phyloP scores from a whole-genome alignment of 1,140 invertebrate genomes.

The Diorhabda sublineata region DNA sequence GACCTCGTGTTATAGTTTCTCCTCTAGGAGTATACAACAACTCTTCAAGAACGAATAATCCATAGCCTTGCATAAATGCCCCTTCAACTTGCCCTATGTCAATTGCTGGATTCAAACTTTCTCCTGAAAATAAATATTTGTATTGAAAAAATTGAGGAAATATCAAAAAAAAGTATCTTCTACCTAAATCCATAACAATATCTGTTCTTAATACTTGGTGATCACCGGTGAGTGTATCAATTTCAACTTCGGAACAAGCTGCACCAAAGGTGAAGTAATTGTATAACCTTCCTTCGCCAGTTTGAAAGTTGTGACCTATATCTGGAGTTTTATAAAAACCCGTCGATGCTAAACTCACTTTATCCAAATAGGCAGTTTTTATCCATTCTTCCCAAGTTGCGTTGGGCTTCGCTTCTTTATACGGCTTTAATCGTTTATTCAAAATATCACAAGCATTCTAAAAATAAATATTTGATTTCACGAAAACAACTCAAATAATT shows the following conservation, averaged over 20 bases:
- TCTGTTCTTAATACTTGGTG: conserved; percentile 82
- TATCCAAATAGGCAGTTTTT: conserved; percentile 70
- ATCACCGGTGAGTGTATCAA: conserved; percentile 85
- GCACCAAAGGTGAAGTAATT: conserved; percentile 81
- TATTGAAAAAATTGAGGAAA: background rate
- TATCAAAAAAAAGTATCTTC: background rate
- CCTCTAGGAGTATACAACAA: conserved; percentile 81
- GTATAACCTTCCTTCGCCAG: conserved; percentile 66
- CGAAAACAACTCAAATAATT: background rate
- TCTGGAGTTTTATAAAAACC: conserved; percentile 83
- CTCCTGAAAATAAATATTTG: conserved; percentile 49
- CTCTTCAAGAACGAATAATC: conserved; percentile 88
- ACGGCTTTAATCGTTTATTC: conserved; percentile 70
- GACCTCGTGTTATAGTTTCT: conserved; percentile 73
- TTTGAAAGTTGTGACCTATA: conserved; percentile 71
- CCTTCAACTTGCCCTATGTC: conserved; percentile 96
- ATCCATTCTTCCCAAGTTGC: conserved; percentile 87
- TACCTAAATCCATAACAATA: conserved; percentile 90
- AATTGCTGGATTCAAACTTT: conserved; percentile 91
- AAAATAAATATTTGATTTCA: conserved; percentile 17
- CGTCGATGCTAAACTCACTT: conserved; percentile 78
- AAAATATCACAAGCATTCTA: conserved; percentile 79
- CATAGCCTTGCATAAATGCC: conserved; percentile 89
- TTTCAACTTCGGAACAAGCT: conserved; percentile 77
- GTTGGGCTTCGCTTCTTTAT: conserved; percentile 71